Evolutionary conservation across 2,113 vertebrate species (phyloP), one percentile per base, ranked within the genome.

Genomic region (Brienomyrus brachyistius): DNA sequence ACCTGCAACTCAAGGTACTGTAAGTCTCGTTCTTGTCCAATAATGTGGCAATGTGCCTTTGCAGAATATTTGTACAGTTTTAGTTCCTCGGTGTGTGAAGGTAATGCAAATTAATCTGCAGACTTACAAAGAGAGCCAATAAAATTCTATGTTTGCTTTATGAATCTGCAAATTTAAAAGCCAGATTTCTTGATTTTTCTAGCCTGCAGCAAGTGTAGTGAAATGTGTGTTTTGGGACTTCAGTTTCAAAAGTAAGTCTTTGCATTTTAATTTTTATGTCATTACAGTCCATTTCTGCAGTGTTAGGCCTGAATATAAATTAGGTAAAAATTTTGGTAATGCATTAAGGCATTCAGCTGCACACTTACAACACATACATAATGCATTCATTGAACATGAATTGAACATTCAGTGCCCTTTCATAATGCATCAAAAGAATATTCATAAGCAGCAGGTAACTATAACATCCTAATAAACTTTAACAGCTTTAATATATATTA

Each of bases 211-310:
- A 91, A 90, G 94, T 92, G 96, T 95, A 13, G 93, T 95, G 40
- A 56, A 6, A 56, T 99, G 98, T 92, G 96, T 97, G 91, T 99
- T 99, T 95, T 99, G 98, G 98, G 97, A 99, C 95, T 96, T 97
- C 94, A 94, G 90, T 86, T 95, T 97, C 92, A 97, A 97, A n/a
- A 89, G 98, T 98, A 94, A 96, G 97, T 95, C 92, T 62, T 21
- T 84, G 51, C 54, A 66, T 35, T 77, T 43, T 47, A 0, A 90
- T 51, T 43, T 35, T 17, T 11, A 40, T 87, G 35, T 88, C n/a
- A 1, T 84, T 21, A 10, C 43, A 47, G 74, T 80, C 13, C 74
- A 80, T 40, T 80, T 43, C 31, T 80, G 35, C 10, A 27, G 62
- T 70, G 62, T 70, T 70, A 70, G 62, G 9, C 10, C n/a, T 11